These are phyloP conservation scores for Cynodonichthys magdalenae DNA, from an alignment of 2,797 vertebrate species.

Conservation along the genomic window DNA sequence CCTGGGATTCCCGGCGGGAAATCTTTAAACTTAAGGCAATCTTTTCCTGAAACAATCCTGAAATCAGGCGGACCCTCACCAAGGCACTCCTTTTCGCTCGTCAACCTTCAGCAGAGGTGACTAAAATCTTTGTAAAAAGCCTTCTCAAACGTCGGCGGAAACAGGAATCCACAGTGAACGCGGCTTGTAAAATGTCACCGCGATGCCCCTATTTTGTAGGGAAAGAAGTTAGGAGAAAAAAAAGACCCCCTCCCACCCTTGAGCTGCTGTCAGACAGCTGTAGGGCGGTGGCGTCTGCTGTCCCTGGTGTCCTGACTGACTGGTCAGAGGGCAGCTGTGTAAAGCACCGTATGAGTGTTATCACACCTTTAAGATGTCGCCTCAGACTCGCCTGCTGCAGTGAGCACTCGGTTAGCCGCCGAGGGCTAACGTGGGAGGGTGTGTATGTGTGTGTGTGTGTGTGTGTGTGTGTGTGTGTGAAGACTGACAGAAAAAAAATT, in stretches of 20 bases:
- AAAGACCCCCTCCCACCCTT: conserved; percentile 24
- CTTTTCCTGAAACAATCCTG: conserved; percentile 78
- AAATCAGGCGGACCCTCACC: conserved; percentile 73
- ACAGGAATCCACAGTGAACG: conserved; percentile 73
- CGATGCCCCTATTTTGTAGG: conserved; percentile 33
- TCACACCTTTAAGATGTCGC: conserved; percentile 40
- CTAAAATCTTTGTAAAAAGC: conserved; percentile 46
- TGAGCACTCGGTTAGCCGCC: conserved; percentile 44
- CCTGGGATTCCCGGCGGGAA: conserved; percentile 29
- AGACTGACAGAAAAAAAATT: conserved; percentile 69
- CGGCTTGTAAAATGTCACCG: conserved; percentile 52
- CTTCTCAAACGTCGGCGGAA: conserved; percentile 44
- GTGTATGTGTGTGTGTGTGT: background rate
- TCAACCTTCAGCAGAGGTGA: conserved; percentile 52
- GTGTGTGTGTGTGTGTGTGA: conserved; percentile 10
- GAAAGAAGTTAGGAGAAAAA: conserved; percentile 58
- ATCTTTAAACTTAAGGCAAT: conserved; percentile 77
- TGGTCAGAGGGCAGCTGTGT: conserved; percentile 59
- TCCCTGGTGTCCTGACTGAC: conserved; percentile 57
- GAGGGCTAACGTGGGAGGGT: conserved; percentile 47
- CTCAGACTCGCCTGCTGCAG: conserved; percentile 34
- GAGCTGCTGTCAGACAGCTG: conserved; percentile 40
- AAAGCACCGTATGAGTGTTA: conserved; percentile 63
- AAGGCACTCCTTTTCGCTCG: conserved; percentile 78
- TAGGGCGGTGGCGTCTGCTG: conserved; percentile 29